A percentile compares a stretch with the other conserved stretches of the same genome.
Evolutionary conservation across 2,888 invertebrate genomes (phyloP).

Genomic region (Cyrtodaria siliqua): DNA sequence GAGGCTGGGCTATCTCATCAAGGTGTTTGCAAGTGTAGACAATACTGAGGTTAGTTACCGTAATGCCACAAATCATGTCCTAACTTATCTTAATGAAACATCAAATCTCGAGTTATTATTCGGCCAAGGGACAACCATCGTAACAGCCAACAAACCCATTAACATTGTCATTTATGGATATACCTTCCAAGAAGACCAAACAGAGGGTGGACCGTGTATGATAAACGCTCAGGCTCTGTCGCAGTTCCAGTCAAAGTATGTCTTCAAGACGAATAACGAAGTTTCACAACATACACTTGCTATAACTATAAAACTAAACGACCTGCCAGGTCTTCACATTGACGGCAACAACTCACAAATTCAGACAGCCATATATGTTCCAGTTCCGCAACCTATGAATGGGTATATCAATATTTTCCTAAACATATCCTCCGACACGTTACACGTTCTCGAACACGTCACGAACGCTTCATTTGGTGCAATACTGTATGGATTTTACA

Average conservation of each 20-base stretch:
- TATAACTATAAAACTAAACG: neutral
- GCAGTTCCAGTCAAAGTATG: no score
- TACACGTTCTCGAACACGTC: neutral
- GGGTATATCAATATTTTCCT: neutral
- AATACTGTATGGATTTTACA: neutral
- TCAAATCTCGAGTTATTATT: neutral
- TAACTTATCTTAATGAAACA: neutral
- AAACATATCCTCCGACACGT: no score
- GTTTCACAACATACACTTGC: neutral
- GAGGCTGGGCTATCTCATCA: neutral
- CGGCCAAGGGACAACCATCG: neutral
- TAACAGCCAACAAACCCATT: neutral
- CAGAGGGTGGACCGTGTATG: slow-evolving; percentile 2
- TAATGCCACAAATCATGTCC: neutral
- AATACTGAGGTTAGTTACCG: neutral
- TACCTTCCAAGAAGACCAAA: neutral
- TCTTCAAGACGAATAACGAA: neutral
- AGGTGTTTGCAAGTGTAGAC: no score
- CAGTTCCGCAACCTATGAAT: neutral
- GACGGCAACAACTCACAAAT: neutral
- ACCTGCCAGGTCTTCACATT: neutral
- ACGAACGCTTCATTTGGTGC: neutral
- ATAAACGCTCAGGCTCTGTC: neutral
- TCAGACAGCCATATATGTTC: neutral
- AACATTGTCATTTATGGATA: neutral